phyloP scores from a whole-genome alignment of 2,888 invertebrate genomes.

The Caenorhabditis auriculariae region DNA sequence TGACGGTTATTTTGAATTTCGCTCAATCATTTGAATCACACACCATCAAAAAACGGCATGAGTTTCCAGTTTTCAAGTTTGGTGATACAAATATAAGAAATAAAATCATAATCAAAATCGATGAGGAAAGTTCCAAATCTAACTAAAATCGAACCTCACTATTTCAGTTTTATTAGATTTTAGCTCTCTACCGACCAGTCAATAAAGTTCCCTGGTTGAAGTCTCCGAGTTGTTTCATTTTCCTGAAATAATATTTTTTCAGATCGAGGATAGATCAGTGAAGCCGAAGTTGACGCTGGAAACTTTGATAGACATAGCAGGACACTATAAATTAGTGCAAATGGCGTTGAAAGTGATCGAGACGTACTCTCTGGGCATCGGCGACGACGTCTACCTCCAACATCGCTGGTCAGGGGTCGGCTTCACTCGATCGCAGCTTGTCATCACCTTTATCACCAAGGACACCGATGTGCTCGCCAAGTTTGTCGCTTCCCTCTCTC shows the following conservation, averaged over 20 bases:
- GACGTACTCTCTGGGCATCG: slow-evolving; percentile 7
- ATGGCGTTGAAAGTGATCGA: slow-evolving; percentile 32
- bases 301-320: slow-evolving; percentile 38
- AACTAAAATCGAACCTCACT: neutral
- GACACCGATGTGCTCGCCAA: too few species aligned
- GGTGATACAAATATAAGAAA: neutral
- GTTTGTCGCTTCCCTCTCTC: too few species aligned
- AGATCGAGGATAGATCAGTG: slow-evolving; percentile 39
- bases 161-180: neutral
- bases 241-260: slow-evolving; percentile 4
- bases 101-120: neutral
- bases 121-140: neutral
- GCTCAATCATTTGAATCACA: too few species aligned
- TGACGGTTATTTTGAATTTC: too few species aligned
- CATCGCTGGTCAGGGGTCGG: slow-evolving; percentile 16
- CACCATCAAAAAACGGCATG: too few species aligned
- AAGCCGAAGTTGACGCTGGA: slow-evolving; percentile 30
- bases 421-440: slow-evolving; percentile 16
- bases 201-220: neutral
- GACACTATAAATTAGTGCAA: slow-evolving; percentile 49
- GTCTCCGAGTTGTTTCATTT: neutral
- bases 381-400: slow-evolving; percentile 36
- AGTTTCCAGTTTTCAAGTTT: too few species aligned
- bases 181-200: neutral
- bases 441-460: slow-evolving; percentile 31